Conservation (phyloP, 2,113 vertebrate genomes). For the Indicator indicator region DNA sequence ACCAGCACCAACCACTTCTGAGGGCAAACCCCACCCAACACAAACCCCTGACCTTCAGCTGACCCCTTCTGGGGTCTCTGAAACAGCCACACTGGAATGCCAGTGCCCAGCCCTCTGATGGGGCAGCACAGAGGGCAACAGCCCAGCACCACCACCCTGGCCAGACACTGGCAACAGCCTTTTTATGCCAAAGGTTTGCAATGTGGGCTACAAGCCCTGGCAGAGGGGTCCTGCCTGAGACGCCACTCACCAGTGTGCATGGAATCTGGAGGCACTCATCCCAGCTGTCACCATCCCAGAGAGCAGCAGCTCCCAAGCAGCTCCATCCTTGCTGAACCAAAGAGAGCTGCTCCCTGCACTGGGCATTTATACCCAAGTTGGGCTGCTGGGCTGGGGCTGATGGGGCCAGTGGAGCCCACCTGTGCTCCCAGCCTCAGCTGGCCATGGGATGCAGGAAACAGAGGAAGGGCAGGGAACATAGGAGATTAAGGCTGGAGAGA, state of each 20-base stretch:
- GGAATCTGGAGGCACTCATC: background rate
- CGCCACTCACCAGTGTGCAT: background rate
- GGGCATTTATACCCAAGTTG: background rate
- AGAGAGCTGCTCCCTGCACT: rapidly evolving
- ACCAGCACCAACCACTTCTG: rapidly evolving
- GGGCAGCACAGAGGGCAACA: background rate
- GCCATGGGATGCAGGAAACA: background rate
- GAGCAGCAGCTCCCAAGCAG: rapidly evolving
- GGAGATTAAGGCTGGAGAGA: background rate
- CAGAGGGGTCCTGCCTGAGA: rapidly evolving
- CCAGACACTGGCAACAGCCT: rapidly evolving
- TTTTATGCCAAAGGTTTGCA: rapidly evolving
- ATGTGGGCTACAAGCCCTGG: rapidly evolving
- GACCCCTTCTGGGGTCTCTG: rapidly evolving
- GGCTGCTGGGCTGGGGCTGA: background rate
- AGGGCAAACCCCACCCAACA: rapidly evolving
- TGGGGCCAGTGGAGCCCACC: background rate
- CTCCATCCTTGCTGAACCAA: rapidly evolving
- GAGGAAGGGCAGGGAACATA: background rate
- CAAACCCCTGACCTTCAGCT: rapidly evolving
- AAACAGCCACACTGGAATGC: rapidly evolving
- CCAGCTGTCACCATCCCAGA: rapidly evolving
- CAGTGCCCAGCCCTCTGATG: rapidly evolving
- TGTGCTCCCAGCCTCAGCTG: background rate
- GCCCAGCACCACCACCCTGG: background rate